Evolutionary conservation across 2,888 invertebrate genomes (phyloP), one percentile per base, ranked within the genome.

Genomic region (Phania funesta): DNA sequence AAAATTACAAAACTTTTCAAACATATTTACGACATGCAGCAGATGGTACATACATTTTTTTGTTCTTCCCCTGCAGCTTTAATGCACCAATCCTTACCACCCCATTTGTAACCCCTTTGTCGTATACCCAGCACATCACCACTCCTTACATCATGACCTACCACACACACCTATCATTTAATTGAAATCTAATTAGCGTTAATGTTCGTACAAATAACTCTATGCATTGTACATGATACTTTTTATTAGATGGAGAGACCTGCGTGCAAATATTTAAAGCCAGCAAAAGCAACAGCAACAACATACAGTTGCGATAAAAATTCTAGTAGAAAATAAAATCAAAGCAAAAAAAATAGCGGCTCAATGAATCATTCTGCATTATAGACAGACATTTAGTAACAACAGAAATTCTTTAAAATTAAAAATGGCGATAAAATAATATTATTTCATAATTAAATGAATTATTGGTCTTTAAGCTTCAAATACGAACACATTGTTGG

Each of bases 111-210:
- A 44, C 74, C 48, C 18, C 48, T 50, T 35, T 50, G 26, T 24
- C 16, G 8, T 7, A 24, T 35, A 62, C 11, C 22, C 24, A 58
- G 24, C 16, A 7, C 2, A n/a, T 16, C 35, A 24, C 58, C 52
- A 35, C 68, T 44, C 24, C 50, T 58, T 29, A 41, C 44, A n/a
- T 41, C 71, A 71, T 71, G 78, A 79, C 78, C 78, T 79, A 79
- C 71, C 78, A 79, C 78, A 79, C 78, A 79, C 78, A 79, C 73
- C 78, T 73, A 65, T 79, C 65, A 50, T 58, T 79, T 65, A 79
- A 73, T 78, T 73, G 64, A 78, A 79, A 79, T 71, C 58, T 79
- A 73, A 79, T 79, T 79, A 79, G 44, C 50, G 56, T 78, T 44
- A 58, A 77, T 32, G 32, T 54, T 58, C 64, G 46, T 41, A 46